Conservation (phyloP, 2,797 vertebrate genomes). For the Cottoperca gobio region DNA sequence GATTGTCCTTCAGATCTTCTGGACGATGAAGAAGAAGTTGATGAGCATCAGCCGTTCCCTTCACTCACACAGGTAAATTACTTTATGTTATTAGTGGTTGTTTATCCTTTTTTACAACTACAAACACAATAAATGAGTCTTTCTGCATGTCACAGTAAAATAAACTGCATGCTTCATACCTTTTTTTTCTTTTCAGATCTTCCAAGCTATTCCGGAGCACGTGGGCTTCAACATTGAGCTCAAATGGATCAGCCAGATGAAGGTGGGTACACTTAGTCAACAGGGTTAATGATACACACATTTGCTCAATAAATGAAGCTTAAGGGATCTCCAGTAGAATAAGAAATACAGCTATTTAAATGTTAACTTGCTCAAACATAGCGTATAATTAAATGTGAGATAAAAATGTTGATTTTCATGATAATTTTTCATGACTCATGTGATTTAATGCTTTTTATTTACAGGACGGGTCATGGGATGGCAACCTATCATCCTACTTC, state of each 20-base stretch:
- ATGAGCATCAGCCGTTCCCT: slow-evolving; percentile 97
- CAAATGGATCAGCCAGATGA: slow-evolving; percentile 97
- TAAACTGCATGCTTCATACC: background rate
- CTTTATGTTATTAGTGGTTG: background rate
- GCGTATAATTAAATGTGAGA: background rate
- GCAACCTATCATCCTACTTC: slow-evolving; percentile 94
- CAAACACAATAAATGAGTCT: too few relatives aligned
- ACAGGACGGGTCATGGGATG: slow-evolving; percentile 96
- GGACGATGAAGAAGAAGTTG: slow-evolving; percentile 90
- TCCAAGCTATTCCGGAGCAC: slow-evolving; percentile 91
- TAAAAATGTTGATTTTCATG: background rate
- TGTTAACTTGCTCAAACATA: background rate
- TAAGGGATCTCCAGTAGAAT: background rate
- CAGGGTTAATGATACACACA: background rate
- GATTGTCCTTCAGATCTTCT: slow-evolving; percentile 81
- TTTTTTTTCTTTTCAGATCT: slow-evolving; percentile 85
- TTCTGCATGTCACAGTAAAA: background rate
- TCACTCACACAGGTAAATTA: slow-evolving; percentile 90
- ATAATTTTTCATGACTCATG: background rate
- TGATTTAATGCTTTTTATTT: slow-evolving; percentile 12
- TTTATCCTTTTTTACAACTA: background rate
- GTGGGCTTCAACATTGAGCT: slow-evolving; percentile 98
- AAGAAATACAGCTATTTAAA: background rate
- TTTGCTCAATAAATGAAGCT: background rate
- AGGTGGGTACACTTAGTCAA: slow-evolving; percentile 78